Base-by-base conservation (phyloP, 2,888 invertebrate species). In the Altica lythri region DNA sequence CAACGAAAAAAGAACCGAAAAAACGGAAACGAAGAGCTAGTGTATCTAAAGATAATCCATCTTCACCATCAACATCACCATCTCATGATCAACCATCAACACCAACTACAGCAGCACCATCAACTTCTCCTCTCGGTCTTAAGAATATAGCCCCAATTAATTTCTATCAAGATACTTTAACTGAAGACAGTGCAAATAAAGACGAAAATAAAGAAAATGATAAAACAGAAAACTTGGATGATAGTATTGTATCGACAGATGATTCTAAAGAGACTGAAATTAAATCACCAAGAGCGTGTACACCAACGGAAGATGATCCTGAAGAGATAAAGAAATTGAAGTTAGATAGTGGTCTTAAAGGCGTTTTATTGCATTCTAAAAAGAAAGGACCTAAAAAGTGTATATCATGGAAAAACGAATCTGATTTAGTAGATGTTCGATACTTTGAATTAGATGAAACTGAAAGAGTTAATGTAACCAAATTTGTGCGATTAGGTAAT, bases 361-460 rank as follows among this genome's bases (percentile, higher is more conserved):
- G 92, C 45, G 90, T 90, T 16, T 78, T 92, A 5, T 81, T 88
- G 65, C 81, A 86, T 63, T 86, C 88, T 57, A 87, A 90, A 65
- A 83, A 83, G 62, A 88, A 85, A 73, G 90, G 88, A 2, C 88
- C 88, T 2, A 93, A 90, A 72, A 90, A 90, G 74, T 84, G 85
- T 64, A 72, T 77, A 16, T 67, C 86, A 70, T 95, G 93, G 89
- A 89, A 88, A 69, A 83, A 87, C 2, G 93, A 94, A 54, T 77
- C 82, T 4, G 85, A 89, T 62, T 78, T 98, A 22, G 90, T 90
- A 66, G 86, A 90, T 68, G 81, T 93, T 52, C 86, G 89, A 67
- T 95, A 86, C 77, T 97, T 98, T 75, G 96, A 96, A 75, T 78
- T 96, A 63, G 96, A 97, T 76, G 96, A 95, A 77, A 95, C 90